phyloP scores from a whole-genome alignment of 2,888 invertebrate genomes.

The Drosophila bunnanda region DNA sequence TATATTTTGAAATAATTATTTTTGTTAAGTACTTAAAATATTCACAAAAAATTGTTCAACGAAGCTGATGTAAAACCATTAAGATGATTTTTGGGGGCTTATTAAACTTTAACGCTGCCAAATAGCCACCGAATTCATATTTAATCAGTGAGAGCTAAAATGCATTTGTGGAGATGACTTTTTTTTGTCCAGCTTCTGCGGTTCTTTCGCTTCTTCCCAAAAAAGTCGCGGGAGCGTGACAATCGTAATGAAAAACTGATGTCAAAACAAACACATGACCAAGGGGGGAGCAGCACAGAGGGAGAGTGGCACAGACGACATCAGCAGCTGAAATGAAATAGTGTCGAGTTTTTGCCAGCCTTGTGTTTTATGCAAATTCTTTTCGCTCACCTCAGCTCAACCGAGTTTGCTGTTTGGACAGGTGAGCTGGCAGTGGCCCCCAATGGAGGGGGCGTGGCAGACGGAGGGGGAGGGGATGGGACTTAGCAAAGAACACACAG shows the following conservation, averaged over 20 bases:
- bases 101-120: constrained; percentile 36
- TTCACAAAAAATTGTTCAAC: background rate
- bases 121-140: constrained; percentile 21
- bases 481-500: constrained; percentile 54
- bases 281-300: constrained; percentile 5
- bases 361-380: constrained; percentile 75
- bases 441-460: constrained; percentile 9
- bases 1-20: background rate
- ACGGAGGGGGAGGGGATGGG: constrained; percentile 10
- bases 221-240: constrained; percentile 47
- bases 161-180: constrained; percentile 22
- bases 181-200: constrained; percentile 6
- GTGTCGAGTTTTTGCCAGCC: constrained; percentile 67
- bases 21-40: background rate
- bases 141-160: constrained; percentile 23
- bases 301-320: constrained; percentile 6
- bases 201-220: constrained; percentile 28
- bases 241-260: constrained; percentile 69
- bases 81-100: background rate
- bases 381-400: constrained; percentile 37
- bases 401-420: constrained; percentile 68
- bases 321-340: constrained; percentile 63
- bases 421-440: constrained; percentile 47
- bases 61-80: background rate
- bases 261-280: constrained; percentile 40